Percentiles rank a stretch among this genome's conserved stretches.
Conservation (phyloP, 1,140 invertebrate genomes). For the Mylabris phalerata region DNA sequence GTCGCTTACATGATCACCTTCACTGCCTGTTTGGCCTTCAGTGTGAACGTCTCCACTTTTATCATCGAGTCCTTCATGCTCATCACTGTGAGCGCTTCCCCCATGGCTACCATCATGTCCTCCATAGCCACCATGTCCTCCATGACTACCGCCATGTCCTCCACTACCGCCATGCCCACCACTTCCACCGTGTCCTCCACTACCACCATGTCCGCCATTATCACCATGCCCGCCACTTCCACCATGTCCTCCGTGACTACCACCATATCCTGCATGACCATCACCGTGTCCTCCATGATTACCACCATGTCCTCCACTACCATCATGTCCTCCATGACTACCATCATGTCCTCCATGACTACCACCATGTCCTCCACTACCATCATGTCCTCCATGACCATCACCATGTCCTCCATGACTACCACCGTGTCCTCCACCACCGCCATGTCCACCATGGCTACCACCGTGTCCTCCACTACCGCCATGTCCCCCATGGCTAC, state of each 20-base stretch:
- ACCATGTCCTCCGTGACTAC: background rate
- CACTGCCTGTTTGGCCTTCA: background rate
- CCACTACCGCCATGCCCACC: constrained; percentile 1
- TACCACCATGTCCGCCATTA: background rate
- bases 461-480: background rate
- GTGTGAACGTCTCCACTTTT: background rate
- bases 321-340: background rate
- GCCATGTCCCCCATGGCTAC: constrained; percentile 1
- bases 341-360: too few species aligned
- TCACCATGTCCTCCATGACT: background rate
- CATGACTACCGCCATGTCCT: background rate
- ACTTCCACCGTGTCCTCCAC: background rate
- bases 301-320: background rate
- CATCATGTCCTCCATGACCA: background rate
- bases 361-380: background rate
- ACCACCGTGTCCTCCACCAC: background rate
- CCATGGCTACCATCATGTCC: background rate
- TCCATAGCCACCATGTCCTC: background rate
- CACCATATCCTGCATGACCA: background rate
- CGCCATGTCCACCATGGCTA: too few species aligned
- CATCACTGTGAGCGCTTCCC: background rate
- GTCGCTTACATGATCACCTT: background rate
- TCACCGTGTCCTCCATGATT: background rate
- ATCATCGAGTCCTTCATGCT: background rate
- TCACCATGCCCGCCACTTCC: background rate